Percentiles rank a stretch among this genome's conserved stretches.
These are phyloP conservation scores for Oxyura jamaicensis DNA, from an alignment of 2,113 vertebrate species.

Conservation along the genomic window DNA sequence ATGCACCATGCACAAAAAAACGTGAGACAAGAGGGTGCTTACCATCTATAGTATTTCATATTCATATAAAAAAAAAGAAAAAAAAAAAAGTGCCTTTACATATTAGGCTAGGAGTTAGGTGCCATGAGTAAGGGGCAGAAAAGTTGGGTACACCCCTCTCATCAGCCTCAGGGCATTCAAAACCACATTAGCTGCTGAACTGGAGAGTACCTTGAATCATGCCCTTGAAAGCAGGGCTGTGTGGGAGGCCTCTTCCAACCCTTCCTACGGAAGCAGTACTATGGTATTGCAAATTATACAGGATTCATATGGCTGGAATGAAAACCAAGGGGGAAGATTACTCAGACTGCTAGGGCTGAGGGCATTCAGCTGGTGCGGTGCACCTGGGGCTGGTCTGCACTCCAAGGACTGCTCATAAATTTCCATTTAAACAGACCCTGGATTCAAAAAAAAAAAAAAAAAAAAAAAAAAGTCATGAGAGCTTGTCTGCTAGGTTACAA, in stretches of 20 bases:
- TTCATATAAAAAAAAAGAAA: background rate
- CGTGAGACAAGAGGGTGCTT: background rate
- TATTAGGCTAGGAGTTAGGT: background rate
- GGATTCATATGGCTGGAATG: background rate
- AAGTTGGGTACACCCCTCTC: background rate
- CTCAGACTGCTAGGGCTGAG: background rate
- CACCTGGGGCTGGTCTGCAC: background rate
- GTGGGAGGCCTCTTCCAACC: background rate
- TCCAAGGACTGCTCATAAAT: background rate
- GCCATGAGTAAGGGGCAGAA: background rate
- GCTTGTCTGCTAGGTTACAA: background rate
- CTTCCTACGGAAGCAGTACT: background rate
- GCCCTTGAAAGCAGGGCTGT: background rate
- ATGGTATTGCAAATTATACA: background rate
- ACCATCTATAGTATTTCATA: background rate
- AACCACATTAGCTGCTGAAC: background rate
- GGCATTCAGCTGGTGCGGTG: background rate
- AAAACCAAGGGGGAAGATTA: background rate
- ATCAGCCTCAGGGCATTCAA: background rate
- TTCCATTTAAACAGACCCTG: background rate
- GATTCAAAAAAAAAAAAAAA: background rate
- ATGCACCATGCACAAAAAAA: background rate
- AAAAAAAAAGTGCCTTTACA: background rate
- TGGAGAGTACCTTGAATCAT: background rate
- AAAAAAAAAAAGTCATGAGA: background rate